phyloP scores from a whole-genome alignment of 2,113 vertebrate species.

The Nipponia nippon region DNA sequence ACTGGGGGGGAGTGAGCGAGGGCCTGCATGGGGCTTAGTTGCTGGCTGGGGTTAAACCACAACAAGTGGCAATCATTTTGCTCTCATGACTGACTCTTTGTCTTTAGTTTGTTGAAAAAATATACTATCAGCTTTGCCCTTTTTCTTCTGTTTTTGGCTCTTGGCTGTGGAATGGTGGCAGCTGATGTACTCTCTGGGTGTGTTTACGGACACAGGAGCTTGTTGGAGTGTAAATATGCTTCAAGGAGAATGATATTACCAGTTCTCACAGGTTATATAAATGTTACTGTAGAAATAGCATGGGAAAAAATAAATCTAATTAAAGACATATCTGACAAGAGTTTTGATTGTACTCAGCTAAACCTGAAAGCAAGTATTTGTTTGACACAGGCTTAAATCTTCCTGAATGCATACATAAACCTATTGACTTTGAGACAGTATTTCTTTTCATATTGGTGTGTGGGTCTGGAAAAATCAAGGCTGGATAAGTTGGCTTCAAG shows the following conservation, averaged over 20 bases:
- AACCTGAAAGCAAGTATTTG: neutral
- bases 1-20: no score
- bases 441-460: neutral
- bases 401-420: neutral
- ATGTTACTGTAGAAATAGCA: neutral
- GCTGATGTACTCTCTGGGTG: neutral
- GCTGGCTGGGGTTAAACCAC: no score
- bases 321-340: conserved; percentile 17
- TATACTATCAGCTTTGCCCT: neutral
- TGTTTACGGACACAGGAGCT: neutral
- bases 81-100: neutral
- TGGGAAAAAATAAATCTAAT: conserved; percentile 23
- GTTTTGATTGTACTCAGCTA: conserved; percentile 20
- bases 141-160: neutral
- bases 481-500: neutral
- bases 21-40: no score
- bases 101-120: neutral
- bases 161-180: neutral
- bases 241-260: neutral
- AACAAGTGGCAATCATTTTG: neutral
- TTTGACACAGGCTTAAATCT: conserved; percentile 9
- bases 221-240: neutral
- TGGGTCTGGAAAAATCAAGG: neutral
- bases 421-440: neutral
- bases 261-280: neutral